Base-by-base conservation (phyloP, 2,888 invertebrate species). In the Sericinus montela region DNA sequence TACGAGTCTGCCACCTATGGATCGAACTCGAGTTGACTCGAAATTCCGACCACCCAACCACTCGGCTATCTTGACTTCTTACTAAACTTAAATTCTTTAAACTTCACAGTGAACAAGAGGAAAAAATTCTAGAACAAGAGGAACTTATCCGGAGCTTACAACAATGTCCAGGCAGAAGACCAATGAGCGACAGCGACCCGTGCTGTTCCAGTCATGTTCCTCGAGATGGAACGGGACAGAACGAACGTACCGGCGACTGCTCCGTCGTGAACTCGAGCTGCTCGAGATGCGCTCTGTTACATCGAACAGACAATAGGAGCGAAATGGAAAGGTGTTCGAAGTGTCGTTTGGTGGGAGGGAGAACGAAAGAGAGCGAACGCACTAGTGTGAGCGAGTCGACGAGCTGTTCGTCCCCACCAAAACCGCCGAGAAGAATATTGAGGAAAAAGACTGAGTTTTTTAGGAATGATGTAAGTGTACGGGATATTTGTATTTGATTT, bases 91-190 rank as follows among this genome's bases (percentile, higher is more conserved):
- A 19, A n/a, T n/a, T n/a, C 25, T 25, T 25, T 25, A 25, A 28
- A 14, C 25, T 25, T 15, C 7, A 29, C 63, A 83, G 82, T 38
- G 71, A 74, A 35, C 77, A 75, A 65, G 73, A 79, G 50, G 57
- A 67, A 3, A 61, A 59, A 37, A 69, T 83, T 11, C 69, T 71
- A 54, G 63, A 69, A 40, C 81, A 81, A 49, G 72, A 78, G 9
- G 47, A 51, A 0, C 30, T 67, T 7, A 67, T 84, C 30, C 39
- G 53, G 1, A 38, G 50, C 1, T 54, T 84, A 1, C 67, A 65
- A 29, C 54, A 54, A 8, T 62, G 62, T 7, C 30, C 73, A 9
- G 55, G 57, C 34, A 45, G 40, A 11, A 38, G 45, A 4, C 37
- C 13, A 1, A 19, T 15, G 3, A 53, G 35, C 9, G 44, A 48